A percentile compares a stretch with the other conserved stretches of the same genome.
phyloP scores from a whole-genome alignment of 2,888 invertebrate species.

The Tromatobia lineatoria region DNA sequence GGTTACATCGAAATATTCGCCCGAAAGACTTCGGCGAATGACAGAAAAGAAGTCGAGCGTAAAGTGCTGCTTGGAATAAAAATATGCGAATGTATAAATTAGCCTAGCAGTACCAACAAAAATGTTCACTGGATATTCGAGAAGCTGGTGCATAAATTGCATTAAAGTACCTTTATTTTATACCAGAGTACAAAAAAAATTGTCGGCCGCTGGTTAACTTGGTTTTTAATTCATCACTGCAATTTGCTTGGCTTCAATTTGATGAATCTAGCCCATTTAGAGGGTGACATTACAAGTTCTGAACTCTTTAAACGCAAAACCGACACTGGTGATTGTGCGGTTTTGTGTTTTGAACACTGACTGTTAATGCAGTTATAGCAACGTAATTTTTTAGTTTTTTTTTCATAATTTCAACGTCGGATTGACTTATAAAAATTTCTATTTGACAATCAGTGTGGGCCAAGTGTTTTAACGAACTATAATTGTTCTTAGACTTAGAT shows the following conservation, averaged over 20 bases:
- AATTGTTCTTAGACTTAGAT: too few relatives aligned
- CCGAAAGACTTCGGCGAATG: constrained; percentile 21
- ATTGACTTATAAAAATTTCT: too few relatives aligned
- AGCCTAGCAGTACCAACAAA: neutral
- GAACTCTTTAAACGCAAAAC: neutral
- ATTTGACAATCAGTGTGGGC: too few relatives aligned
- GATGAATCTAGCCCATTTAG: neutral
- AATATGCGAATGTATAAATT: constrained; percentile 1
- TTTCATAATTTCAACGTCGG: too few relatives aligned
- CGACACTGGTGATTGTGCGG: too few relatives aligned
- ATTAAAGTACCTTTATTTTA: neutral
- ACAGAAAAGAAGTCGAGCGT: constrained; percentile 17
- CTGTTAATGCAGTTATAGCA: too few relatives aligned
- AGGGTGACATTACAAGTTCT: neutral
- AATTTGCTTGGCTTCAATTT: neutral
- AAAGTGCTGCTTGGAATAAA: constrained; percentile 24
- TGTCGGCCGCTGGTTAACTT: neutral
- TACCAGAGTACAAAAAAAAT: neutral
- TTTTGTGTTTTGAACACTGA: too few relatives aligned
- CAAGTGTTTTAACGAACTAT: too few relatives aligned
- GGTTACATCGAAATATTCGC: constrained; percentile 51
- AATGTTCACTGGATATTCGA: constrained; percentile 3
- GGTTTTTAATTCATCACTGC: neutral
- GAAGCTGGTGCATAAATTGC: constrained; percentile 5
- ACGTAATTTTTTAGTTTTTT: too few relatives aligned